A percentile compares a stretch with the other conserved stretches of the same genome.
phyloP scores from a whole-genome alignment of 2,113 vertebrate species.

The Oryzias woworae region DNA sequence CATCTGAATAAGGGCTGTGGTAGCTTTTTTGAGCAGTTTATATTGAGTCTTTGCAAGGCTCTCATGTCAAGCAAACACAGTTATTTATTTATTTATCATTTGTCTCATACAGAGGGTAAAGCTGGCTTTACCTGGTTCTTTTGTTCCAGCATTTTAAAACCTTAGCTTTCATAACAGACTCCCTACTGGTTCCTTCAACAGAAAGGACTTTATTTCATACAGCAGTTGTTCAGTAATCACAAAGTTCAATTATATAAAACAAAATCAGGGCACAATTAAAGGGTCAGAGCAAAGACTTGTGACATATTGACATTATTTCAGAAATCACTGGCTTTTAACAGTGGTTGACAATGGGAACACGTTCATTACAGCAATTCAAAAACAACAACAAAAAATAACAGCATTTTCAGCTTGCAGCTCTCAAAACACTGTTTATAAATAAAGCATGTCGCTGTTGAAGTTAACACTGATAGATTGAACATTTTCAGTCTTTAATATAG shows the following conservation, averaged over 20 bases:
- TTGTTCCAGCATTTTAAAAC: too few relatives aligned
- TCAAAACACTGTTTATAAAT: neutral
- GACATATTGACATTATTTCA: neutral
- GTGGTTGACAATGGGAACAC: constrained; percentile 16
- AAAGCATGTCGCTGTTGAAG: neutral
- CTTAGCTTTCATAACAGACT: neutral
- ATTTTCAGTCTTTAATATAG: neutral
- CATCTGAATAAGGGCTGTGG: constrained; percentile 8
- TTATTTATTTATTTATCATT: too few relatives aligned
- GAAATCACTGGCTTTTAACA: neutral
- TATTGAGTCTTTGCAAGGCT: too few relatives aligned
- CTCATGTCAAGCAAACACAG: too few relatives aligned
- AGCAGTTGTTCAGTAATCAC: constrained; percentile 8
- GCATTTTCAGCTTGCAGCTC: neutral
- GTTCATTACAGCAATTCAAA: constrained; percentile 21
- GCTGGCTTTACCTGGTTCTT: too few relatives aligned
- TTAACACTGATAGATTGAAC: constrained; percentile 12
- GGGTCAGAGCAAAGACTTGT: neutral
- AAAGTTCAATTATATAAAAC: neutral
- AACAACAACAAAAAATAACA: neutral
- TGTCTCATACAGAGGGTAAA: too few relatives aligned
- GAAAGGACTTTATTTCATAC: neutral
- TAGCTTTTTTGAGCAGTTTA: too few relatives aligned
- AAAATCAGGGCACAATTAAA: neutral
- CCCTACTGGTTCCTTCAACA: neutral